phyloP scores from a whole-genome alignment of 2,113 vertebrate genomes.

The Lontra canadensis region DNA sequence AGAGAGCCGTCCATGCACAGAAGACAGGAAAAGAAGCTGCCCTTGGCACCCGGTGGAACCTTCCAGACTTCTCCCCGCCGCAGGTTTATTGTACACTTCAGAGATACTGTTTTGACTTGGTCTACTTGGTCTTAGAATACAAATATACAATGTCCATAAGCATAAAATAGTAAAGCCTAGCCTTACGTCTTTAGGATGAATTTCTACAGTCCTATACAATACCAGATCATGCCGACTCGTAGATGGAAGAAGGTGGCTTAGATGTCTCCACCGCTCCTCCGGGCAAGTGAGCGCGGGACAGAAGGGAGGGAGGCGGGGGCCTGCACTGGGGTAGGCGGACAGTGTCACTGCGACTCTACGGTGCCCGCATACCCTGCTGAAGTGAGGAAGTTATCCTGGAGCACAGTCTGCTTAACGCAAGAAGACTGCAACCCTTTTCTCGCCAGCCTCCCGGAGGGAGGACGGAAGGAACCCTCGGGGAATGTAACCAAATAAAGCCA shows the following conservation, averaged over 20 bases:
- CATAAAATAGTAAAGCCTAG: slow-evolving; percentile 82
- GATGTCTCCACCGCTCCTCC: slow-evolving; percentile 18
- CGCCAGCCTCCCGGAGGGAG: not conserved
- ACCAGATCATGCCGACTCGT: slow-evolving; percentile 82
- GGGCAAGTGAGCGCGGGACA: slow-evolving; percentile 50
- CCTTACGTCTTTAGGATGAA: slow-evolving; percentile 80
- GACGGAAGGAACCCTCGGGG: not conserved
- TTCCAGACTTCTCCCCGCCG: slow-evolving; percentile 65
- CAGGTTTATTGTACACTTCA: slow-evolving; percentile 70
- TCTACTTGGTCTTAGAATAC: slow-evolving; percentile 85
- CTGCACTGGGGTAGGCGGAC: slow-evolving; percentile 41
- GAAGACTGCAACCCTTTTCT: not conserved
- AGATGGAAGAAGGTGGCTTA: slow-evolving; percentile 78
- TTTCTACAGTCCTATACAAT: slow-evolving; percentile 83
- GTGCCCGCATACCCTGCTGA: slow-evolving; percentile 53
- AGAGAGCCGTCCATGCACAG: slow-evolving; percentile 75
- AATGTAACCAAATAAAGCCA: slow-evolving; percentile 35
- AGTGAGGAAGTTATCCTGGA: slow-evolving; percentile 34
- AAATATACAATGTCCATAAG: slow-evolving; percentile 84
- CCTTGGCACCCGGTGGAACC: slow-evolving; percentile 65
- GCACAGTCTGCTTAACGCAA: slow-evolving; percentile 42
- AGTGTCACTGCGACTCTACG: not conserved
- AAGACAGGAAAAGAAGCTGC: slow-evolving; percentile 74
- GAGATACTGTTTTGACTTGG: slow-evolving; percentile 80
- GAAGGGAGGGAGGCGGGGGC: slow-evolving; percentile 58